These are phyloP conservation scores for Leguminivora glycinivorella DNA, from an alignment of 1,140 invertebrate species.

Conservation along the genomic window DNA sequence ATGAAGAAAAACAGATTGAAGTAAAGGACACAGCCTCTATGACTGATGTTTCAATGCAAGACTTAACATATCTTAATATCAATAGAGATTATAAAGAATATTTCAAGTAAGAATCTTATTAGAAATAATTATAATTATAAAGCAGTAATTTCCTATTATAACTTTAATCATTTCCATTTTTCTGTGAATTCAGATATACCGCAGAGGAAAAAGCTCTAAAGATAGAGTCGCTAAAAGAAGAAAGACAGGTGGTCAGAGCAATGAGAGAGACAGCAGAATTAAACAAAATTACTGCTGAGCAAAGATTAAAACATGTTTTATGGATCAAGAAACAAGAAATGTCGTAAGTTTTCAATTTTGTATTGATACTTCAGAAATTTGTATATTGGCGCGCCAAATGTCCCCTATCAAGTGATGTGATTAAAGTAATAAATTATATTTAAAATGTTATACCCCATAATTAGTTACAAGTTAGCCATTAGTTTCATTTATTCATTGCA, in stretches of 20 bases:
- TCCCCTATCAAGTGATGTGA: neutral
- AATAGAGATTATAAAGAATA: constrained; percentile 54
- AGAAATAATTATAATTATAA: neutral
- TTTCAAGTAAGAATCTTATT: constrained; percentile 46
- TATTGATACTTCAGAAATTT: constrained; percentile 1
- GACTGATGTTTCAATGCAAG: constrained; percentile 49
- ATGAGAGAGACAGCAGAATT: constrained; percentile 75
- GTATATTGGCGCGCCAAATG: neutral
- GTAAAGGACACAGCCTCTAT: constrained; percentile 46
- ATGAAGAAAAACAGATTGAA: neutral
- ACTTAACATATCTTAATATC: constrained; percentile 40
- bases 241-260: constrained; percentile 62
- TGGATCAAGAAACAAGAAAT: constrained; percentile 70
- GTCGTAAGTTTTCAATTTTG: constrained; percentile 50
- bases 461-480: too few species aligned
- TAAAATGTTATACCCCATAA: too few species aligned
- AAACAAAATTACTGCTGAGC: constrained; percentile 75
- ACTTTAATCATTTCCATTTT: neutral
- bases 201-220: constrained; percentile 60
- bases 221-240: constrained; percentile 69
- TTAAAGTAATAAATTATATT: neutral
- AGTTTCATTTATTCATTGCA: too few species aligned
- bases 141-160: too few species aligned
- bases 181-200: constrained; percentile 45
- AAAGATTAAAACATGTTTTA: constrained; percentile 68